Evolutionary conservation across 2,888 invertebrate genomes (phyloP), one percentile per base, ranked within the genome.

Genomic region (Alentia gelatinosa): DNA sequence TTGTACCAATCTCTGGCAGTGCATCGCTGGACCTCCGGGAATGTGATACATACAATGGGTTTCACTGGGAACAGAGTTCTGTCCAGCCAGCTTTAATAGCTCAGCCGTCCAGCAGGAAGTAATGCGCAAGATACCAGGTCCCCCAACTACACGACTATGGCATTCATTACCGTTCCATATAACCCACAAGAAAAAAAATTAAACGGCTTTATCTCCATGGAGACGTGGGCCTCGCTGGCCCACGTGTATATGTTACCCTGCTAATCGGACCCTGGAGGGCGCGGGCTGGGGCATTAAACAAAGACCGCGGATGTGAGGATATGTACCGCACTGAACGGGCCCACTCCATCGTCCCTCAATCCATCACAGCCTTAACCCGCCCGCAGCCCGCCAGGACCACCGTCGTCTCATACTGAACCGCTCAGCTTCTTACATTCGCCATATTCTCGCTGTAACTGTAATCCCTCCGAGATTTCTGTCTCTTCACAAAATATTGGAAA

Each of bases 241-340:
- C 79, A 0, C 7, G 39, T 15, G 79, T 79, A 79, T 79, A 79
- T 37, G 79, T 79, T 79, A 79, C 12, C 37, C 79, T 4, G 37
- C 39, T 79, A 79, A 79, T 79, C 79, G 79, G 79, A 23, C 79
- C 39, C 79, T 19, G n/a, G 37, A 39, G 79, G 79, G 79, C 35
- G 12, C 9, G 37, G 30, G 15, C 30, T 19, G 33, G 74, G 74
- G 74, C 74, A 74, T 74, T 74, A 74, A 74, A 74, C 74, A 74
- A 74, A 74, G 33, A 26, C 33, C 74, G 30, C 33, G 74, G 74
- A 74, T 74, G 74, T 74, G 74, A 74, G 30, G 74, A 74, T 74
- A 74, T 74, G 74, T 33, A 74, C 56, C 56, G 19, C 56, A n/a
- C 56, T 12, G 56, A n/a, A n/a, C 56, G 19, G 56, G 56, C 56